phyloP scores from a whole-genome alignment of 2,797 vertebrate species.

The Antennarius maculatus region DNA sequence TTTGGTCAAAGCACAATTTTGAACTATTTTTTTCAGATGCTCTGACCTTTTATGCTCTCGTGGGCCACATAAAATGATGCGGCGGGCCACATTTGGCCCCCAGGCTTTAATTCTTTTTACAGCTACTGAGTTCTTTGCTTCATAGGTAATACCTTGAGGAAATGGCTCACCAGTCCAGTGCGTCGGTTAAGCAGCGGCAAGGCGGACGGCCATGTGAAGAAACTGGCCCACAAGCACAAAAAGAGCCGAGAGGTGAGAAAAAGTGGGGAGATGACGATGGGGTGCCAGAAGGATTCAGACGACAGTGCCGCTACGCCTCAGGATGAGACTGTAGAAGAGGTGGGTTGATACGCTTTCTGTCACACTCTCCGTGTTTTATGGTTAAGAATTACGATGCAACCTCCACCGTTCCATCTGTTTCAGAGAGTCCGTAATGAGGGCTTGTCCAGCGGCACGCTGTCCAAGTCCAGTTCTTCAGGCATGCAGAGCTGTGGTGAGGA shows the following conservation, averaged over 20 bases:
- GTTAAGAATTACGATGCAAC: neutral
- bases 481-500: constrained; percentile 99
- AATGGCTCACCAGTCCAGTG: constrained; percentile 98
- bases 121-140: neutral
- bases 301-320: constrained; percentile 97
- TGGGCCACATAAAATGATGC: too few relatives aligned
- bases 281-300: constrained; percentile 96
- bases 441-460: constrained; percentile 95
- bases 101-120: neutral
- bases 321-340: constrained; percentile 97
- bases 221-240: constrained; percentile 96
- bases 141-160: constrained; percentile 92
- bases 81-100: too few relatives aligned
- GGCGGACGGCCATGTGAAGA: constrained; percentile 96
- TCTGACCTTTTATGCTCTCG: too few relatives aligned
- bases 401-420: neutral
- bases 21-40: too few relatives aligned
- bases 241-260: constrained; percentile 95
- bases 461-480: constrained; percentile 97
- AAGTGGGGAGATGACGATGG: constrained; percentile 85
- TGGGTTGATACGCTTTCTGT: constrained; percentile 51
- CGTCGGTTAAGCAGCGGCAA: constrained; percentile 97
- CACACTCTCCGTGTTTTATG: neutral
- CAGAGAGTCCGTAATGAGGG: constrained; percentile 97
- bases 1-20: too few relatives aligned